These are phyloP conservation scores for Seira musarum DNA, from an alignment of 2,888 invertebrate genomes.

Conservation along the genomic window DNA sequence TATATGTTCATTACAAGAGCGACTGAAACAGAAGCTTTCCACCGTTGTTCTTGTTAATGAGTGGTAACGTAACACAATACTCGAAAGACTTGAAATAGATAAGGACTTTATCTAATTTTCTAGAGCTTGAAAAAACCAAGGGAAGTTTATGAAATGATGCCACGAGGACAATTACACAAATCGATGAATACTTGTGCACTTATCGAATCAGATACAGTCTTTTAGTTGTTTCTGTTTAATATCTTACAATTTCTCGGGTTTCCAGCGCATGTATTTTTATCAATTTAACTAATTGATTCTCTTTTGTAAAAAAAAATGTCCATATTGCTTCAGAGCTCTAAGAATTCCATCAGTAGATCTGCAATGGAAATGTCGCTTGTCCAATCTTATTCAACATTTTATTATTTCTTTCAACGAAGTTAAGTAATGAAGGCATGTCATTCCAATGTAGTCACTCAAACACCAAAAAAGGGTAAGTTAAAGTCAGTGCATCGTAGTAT, in stretches of 20 bases:
- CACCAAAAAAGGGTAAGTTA: too few species aligned
- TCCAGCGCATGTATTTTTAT: conserved; percentile 24
- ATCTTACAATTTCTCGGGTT: conserved; percentile 32
- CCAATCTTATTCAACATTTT: too few species aligned
- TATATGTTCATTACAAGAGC: too few species aligned
- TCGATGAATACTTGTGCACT: conserved; percentile 33
- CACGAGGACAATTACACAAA: conserved; percentile 46
- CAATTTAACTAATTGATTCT: conserved; percentile 44
- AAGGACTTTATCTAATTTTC: conserved; percentile 14
- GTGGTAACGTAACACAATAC: conserved; percentile 30
- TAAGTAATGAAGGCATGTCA: too few species aligned
- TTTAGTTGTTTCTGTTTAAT: conserved; percentile 25
- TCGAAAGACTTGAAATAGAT: conserved; percentile 32
- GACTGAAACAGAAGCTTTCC: conserved; percentile 19
- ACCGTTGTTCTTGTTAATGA: conserved; percentile 20
- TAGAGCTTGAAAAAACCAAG: neutral
- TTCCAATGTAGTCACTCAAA: too few species aligned
- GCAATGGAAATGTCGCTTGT: too few species aligned
- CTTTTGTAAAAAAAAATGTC: too few species aligned
- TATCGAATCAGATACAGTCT: neutral
- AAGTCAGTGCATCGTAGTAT: too few species aligned
- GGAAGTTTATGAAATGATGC: conserved; percentile 36
- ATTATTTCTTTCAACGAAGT: too few species aligned
- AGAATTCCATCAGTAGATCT: too few species aligned
- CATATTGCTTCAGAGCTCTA: neutral